Base-by-base conservation (phyloP, 37 sponge, comb jelly and placozoan species). In the Haliclona indistincta region DNA sequence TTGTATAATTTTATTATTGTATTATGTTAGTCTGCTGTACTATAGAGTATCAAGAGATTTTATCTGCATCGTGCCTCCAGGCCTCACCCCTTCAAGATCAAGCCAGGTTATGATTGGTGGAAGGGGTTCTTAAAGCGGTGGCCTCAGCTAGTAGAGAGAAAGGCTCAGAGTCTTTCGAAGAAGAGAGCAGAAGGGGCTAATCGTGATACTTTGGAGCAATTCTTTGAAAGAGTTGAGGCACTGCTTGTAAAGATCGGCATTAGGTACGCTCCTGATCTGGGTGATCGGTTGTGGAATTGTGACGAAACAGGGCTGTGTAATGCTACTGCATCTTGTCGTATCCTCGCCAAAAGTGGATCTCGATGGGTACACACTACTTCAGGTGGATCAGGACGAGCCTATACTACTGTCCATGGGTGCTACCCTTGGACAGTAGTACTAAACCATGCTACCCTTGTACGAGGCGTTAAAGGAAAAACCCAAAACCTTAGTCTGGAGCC, bases 111-210 rank as follows among this genome's bases (percentile, higher is more conserved):
- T n/a, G n/a, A 49, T 19, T 69, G 70, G 70, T 69, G 70, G 70
- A 7, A 8, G 10, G 51, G 47, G 23, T n/a, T n/a, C n/a, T 6
- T 69, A 5, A 6, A 26, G 4, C 47, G 70, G 5, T 69, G 70
- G 70, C 70, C 70, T 26, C 4, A 5, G 6, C 51, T 69, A 10
- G 11, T 52, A 7, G 70, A 69, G 29, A 69, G 70, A 43, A 69
- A 69, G 25, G 34, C 70, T 22, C 70, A 69, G 51, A 47, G 38
- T 29, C n/a, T 36, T 35, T 34, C 67, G 8, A 65, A 60, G 25
- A 60, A 60, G 25, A 60, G 62, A 22, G 62, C 62, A n/a, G 25
- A 60, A 22, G 62, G 62, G 25, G 62, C 62, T 29, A 60, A 60
- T 22, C 7, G 23, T 8, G 62, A 60, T 26, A 60, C 62, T 29